phyloP scores from a whole-genome alignment of 2,113 vertebrate genomes.

The Chionodraco myersi region DNA sequence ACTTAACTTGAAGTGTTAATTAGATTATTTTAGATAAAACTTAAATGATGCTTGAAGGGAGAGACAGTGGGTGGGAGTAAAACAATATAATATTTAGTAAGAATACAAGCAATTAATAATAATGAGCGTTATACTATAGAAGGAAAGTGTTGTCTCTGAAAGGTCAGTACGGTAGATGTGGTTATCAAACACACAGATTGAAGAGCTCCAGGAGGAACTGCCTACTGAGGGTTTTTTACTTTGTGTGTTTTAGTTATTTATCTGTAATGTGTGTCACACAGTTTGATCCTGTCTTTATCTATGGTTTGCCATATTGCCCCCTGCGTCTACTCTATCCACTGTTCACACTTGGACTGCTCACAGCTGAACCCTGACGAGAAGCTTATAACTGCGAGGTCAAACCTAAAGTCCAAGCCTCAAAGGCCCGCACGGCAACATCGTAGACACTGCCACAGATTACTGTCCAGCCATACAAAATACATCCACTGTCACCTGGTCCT shows the following conservation, averaged over 20 bases:
- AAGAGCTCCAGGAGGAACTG: not conserved
- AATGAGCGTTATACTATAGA: conserved; percentile 16
- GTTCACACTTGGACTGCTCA: conserved; percentile 36
- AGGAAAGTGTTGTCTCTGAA: not conserved
- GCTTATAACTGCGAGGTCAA: conserved; percentile 52
- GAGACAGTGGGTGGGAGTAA: conserved; percentile 13
- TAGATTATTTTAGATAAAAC: conserved; percentile 64
- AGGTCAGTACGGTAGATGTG: conserved; percentile 24
- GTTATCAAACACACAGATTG: conserved; percentile 20
- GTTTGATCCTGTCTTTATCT: conserved; percentile 64
- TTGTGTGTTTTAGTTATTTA: not conserved
- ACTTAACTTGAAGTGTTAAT: conserved; percentile 62
- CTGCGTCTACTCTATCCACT: conserved; percentile 33
- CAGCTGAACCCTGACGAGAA: conserved; percentile 25
- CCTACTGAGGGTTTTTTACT: conserved; percentile 8
- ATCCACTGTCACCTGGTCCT: conserved; percentile 26
- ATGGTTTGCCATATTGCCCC: conserved; percentile 12
- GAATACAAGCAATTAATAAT: conserved; percentile 43
- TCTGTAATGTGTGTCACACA: conserved; percentile 22
- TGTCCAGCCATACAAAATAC: conserved; percentile 49
- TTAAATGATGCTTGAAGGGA: conserved; percentile 64
- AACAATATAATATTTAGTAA: conserved; percentile 20
- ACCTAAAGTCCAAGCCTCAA: conserved; percentile 56
- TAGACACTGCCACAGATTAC: conserved; percentile 51
- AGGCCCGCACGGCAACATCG: conserved; percentile 22